phyloP scores from a whole-genome alignment of 2,113 vertebrate species.

The Macquaria ambigua region DNA sequence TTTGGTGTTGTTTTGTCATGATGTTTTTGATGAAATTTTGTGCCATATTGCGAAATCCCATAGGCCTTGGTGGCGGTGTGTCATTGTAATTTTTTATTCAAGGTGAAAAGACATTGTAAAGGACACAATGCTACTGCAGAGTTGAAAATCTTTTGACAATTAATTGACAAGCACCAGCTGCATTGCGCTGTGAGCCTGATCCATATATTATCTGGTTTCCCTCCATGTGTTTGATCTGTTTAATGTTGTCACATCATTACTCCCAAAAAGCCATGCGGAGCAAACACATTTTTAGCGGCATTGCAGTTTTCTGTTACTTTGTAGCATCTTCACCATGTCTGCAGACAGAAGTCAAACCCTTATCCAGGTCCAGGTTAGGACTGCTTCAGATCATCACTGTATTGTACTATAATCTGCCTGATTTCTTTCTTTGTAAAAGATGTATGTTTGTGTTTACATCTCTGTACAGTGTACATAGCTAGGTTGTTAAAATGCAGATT shows the following conservation, averaged over 20 bases:
- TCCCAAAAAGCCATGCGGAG: neutral
- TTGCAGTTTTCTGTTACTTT: neutral
- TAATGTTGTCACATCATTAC: neutral
- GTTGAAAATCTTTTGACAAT: constrained; percentile 7
- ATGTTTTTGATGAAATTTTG: neutral
- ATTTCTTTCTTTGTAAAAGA: constrained; percentile 85
- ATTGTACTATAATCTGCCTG: constrained; percentile 86
- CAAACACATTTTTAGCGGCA: neutral
- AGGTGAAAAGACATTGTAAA: neutral
- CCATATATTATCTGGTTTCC: neutral
- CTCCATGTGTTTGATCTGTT: neutral
- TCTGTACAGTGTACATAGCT: constrained; percentile 95
- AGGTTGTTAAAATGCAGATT: constrained; percentile 89
- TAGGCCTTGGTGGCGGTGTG: neutral
- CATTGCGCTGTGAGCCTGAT: neutral
- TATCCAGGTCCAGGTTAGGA: neutral
- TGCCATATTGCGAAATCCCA: neutral
- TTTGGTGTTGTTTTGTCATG: neutral
- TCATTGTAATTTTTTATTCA: neutral
- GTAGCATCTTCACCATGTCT: neutral
- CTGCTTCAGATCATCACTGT: constrained; percentile 49
- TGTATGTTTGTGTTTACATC: constrained; percentile 90
- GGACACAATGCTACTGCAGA: neutral
- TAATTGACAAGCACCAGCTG: neutral
- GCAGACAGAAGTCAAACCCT: constrained; percentile 2